These are phyloP conservation scores for Tichodroma muraria DNA, from an alignment of 2,113 vertebrate genomes.

Conservation along the genomic window DNA sequence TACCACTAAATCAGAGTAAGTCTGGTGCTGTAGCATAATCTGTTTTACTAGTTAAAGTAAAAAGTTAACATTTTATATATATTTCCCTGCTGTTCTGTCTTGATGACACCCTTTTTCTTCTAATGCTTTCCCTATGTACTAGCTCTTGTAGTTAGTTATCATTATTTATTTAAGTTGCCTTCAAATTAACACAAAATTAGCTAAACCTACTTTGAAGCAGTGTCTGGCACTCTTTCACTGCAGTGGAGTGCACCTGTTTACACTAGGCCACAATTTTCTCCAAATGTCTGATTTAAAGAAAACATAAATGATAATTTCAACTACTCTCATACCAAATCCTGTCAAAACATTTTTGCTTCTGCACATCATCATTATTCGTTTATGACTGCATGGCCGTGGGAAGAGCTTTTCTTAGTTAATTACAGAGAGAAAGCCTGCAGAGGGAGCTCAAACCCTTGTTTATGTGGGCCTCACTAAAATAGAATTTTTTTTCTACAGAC, in stretches of 20 bases:
- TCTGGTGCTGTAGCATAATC: background rate
- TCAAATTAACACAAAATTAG: conserved; percentile 8
- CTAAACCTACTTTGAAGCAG: background rate
- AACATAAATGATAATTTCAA: conserved; percentile 33
- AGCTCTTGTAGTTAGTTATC: background rate
- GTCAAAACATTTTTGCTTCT: conserved; percentile 68
- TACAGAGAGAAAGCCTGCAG: conserved; percentile 54
- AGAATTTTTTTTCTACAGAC: background rate
- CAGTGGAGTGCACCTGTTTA: conserved; percentile 34
- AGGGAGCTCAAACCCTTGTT: conserved; percentile 67
- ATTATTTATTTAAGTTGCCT: conserved; percentile 16
- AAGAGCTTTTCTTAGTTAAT: conserved; percentile 50
- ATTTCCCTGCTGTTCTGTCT: background rate
- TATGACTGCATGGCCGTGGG: conserved; percentile 23
- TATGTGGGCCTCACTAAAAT: conserved; percentile 28
- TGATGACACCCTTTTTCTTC: background rate
- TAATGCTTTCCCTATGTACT: background rate
- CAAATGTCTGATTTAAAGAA: conserved; percentile 43
- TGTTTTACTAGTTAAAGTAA: conserved; percentile 16
- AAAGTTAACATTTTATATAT: background rate
- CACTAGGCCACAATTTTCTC: conserved; percentile 7
- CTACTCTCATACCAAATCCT: conserved; percentile 47
- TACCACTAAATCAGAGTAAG: background rate
- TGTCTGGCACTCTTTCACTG: background rate
- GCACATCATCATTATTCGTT: conserved; percentile 49